Evolutionary conservation across 35 echinoderm and acorn worm species (phyloP).

Genomic region (Strongylocentrotus purpuratus): DNA sequence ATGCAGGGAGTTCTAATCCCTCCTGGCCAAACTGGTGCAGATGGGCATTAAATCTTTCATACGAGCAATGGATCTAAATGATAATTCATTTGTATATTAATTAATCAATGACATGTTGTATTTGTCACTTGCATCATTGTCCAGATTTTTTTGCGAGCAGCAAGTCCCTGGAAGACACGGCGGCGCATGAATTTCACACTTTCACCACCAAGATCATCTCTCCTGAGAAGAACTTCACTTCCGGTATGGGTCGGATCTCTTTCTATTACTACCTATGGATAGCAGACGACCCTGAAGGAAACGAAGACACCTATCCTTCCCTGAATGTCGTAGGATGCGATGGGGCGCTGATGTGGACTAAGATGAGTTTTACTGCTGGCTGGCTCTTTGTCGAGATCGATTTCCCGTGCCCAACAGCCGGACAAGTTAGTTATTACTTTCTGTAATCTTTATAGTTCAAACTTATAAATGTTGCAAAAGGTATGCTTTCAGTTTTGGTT

Average conservation of each 20-base stretch:
- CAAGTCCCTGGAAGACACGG: background rate
- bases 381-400: background rate
- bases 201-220: conserved; percentile 45
- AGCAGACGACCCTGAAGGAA: conserved; percentile 33
- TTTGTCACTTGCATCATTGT: background rate
- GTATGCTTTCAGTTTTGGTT: no score
- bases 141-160: conserved; percentile 10
- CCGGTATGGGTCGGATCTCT: conserved; percentile 1
- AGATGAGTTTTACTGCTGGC: background rate
- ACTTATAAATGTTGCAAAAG: no score
- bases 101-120: background rate
- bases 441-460: no score
- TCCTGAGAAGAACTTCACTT: conserved; percentile 18
- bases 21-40: no score
- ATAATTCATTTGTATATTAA: background rate
- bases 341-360: conserved; percentile 14
- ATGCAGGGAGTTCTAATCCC: no score
- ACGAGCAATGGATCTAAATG: no score
- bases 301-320: conserved; percentile 30
- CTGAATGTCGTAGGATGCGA: conserved; percentile 20
- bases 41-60: no score
- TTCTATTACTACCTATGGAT: conserved; percentile 43
- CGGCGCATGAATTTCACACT: background rate
- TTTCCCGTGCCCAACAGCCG: background rate
- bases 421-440: background rate